phyloP scores from a whole-genome alignment of 1,140 invertebrate genomes.

The Lanistes nyassanus region DNA sequence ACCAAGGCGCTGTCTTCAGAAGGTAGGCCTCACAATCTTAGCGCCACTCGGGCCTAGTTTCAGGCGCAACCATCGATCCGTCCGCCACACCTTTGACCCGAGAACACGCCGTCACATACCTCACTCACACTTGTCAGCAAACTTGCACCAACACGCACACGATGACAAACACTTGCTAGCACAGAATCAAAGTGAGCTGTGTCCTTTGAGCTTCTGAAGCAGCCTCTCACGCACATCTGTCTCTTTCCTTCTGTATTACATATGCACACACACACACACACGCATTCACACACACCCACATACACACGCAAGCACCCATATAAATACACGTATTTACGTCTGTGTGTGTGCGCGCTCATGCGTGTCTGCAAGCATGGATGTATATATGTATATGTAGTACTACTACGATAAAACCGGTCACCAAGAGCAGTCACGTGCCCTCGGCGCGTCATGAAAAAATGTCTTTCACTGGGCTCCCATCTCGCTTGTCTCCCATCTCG shows the following conservation, averaged over 20 bases:
- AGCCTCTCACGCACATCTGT: neutral
- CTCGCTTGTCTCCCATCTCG: too few relatives aligned
- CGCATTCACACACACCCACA: constrained; percentile 14
- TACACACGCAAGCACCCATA: constrained; percentile 5
- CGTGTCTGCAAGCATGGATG: neutral
- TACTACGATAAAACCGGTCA: too few relatives aligned
- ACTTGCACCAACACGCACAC: constrained; percentile 4
- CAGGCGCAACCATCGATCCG: too few relatives aligned
- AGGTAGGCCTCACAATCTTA: too few relatives aligned
- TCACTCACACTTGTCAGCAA: neutral
- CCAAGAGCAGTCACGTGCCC: too few relatives aligned
- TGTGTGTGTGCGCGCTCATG: neutral
- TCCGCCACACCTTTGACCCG: neutral
- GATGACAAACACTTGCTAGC: neutral
- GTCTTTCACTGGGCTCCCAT: too few relatives aligned
- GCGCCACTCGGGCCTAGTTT: too few relatives aligned
- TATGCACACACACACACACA: constrained; percentile 1
- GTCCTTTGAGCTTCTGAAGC: neutral
- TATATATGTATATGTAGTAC: constrained; percentile 3
- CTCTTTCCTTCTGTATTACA: neutral
- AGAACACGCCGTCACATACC: neutral
- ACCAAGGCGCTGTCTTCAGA: neutral
- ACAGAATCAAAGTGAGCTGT: neutral
- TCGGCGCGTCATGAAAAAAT: too few relatives aligned
- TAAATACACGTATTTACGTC: constrained; percentile 4